Base-by-base conservation (phyloP, 2,113 vertebrate genomes). In the Leptobrachium ailaonicum region DNA sequence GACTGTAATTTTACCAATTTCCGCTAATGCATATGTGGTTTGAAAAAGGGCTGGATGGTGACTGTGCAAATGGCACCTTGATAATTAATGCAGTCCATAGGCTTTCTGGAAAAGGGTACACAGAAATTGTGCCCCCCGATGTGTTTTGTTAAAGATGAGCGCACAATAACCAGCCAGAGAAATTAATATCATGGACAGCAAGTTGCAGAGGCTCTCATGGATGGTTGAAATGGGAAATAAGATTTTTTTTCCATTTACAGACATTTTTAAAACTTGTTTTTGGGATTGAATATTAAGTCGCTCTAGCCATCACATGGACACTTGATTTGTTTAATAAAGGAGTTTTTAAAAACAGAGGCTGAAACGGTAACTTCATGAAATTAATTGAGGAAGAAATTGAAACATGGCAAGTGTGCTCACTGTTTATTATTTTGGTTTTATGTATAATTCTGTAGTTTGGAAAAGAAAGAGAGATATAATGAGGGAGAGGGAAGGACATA, bases 1-100 rank as follows among this genome's bases (percentile, higher is more conserved):
- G 85, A 85, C 89, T 87, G 89, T 92, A 92, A 94, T 94, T 92
- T 92, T 88, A 88, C 87, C 89, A 91, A 92, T 94, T 93, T 92
- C 87, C 85, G 50, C 83, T 83, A 90, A 84, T 94, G 92, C 91
- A 90, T 90, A 56, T 92, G 89, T 85, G 89, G 20, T 75, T 87
- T 84, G 66, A 83, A 83, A 83, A 84, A 80, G 88, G 80, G 85
- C 82, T 80, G 84, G 75, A 12, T 11, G 0, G 14, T 2, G 40
- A 53, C 72, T 75, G 77, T 82, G 66, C 63, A 73, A 82, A 80
- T 80, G 73, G 41, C 74, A 84, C 71, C 58, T 68, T 64, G 69
- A 80, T 82, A 62, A 83, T 83, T 82, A 76, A 44, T 67, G 74
- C 82, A 66, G 47, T 58, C 13, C 45, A 83, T 84, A 76, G 41